These are phyloP conservation scores for Campylomormyrus tamandua DNA, from an alignment of 2,113 vertebrate genomes.

Conservation along the genomic window DNA sequence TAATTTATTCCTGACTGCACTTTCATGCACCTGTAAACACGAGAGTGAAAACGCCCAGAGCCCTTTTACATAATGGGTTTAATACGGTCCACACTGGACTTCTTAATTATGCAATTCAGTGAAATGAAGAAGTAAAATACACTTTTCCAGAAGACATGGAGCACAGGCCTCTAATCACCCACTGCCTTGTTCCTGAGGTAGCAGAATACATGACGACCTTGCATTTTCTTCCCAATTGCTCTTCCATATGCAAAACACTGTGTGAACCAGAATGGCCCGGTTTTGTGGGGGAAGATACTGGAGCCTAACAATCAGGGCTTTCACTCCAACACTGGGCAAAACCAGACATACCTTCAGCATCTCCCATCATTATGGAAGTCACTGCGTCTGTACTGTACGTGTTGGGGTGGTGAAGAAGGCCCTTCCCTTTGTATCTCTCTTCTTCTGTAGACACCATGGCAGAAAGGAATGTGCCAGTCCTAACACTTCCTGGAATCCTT, in stretches of 20 bases:
- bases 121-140: background rate
- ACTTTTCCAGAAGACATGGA: background rate
- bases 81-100: background rate
- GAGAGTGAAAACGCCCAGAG: background rate
- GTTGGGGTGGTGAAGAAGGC: background rate
- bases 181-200: background rate
- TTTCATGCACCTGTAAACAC: background rate
- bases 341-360: background rate
- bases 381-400: background rate
- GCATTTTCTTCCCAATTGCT: background rate
- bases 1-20: background rate
- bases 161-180: background rate
- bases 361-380: background rate
- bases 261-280: background rate
- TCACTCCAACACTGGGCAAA: background rate
- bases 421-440: background rate
- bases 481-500: background rate
- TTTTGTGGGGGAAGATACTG: background rate
- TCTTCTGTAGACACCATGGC: background rate
- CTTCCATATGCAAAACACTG: background rate
- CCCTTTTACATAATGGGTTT: background rate
- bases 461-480: background rate
- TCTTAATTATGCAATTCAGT: background rate
- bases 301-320: background rate
- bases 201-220: background rate